Percentiles rank a stretch among this genome's conserved stretches.
Conservation (phyloP, 2,797 vertebrate species). For the Nyctalus aviator region DNA sequence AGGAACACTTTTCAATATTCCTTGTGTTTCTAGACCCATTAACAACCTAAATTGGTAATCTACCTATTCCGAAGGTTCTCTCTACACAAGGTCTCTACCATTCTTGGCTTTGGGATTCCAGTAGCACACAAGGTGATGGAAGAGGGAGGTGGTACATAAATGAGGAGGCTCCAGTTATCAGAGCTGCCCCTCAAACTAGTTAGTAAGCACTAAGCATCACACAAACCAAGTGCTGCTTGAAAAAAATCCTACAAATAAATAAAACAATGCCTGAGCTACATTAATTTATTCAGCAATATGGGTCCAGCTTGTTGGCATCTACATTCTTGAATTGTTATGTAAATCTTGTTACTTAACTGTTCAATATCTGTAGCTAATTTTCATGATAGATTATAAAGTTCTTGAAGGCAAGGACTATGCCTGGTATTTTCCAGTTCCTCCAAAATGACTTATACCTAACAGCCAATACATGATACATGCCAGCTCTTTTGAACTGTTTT, state of each 20-base stretch:
- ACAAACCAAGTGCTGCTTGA: background rate
- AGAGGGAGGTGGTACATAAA: background rate
- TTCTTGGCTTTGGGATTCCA: background rate
- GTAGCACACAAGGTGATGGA: fast-evolving
- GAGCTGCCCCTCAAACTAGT: background rate
- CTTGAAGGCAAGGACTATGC: background rate
- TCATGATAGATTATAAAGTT: background rate
- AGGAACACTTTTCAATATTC: background rate
- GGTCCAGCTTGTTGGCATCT: background rate
- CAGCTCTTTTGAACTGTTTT: constrained; percentile 49
- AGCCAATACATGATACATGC: constrained; percentile 39
- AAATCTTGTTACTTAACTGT: constrained; percentile 37
- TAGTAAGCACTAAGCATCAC: background rate
- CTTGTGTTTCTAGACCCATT: background rate
- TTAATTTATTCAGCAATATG: constrained; percentile 35
- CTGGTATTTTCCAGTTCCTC: constrained; percentile 6
- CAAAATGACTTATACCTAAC: background rate
- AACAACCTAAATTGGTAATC: background rate
- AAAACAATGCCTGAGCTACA: constrained; percentile 9
- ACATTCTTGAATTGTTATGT: constrained; percentile 41
- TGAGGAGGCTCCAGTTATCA: background rate
- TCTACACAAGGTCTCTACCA: background rate
- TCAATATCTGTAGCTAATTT: background rate
- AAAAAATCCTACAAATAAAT: constrained; percentile 13
- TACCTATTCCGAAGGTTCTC: background rate